These are phyloP conservation scores for Ladona fulva DNA, from an alignment of 1,140 invertebrate species.

Conservation along the genomic window DNA sequence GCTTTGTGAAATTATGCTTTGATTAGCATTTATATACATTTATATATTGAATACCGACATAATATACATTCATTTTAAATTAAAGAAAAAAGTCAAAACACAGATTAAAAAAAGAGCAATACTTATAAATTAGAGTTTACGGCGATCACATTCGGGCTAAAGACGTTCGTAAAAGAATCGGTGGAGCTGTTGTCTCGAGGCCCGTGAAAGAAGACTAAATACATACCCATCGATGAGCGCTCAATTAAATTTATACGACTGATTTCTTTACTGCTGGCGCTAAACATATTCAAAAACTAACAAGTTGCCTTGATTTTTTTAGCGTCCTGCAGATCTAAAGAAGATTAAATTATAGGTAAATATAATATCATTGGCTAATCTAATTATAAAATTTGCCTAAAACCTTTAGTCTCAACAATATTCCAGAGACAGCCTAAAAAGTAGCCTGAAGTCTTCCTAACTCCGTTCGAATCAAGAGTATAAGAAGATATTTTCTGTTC, in stretches of 20 bases:
- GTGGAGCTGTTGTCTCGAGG: not conserved
- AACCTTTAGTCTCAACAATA: not conserved
- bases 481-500: too few species aligned
- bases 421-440: not conserved
- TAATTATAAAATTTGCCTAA: not conserved
- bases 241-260: slow-evolving; percentile 4
- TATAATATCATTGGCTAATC: not conserved
- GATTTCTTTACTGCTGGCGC: not conserved
- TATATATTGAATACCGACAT: slow-evolving; percentile 7
- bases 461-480: not conserved
- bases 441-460: not conserved
- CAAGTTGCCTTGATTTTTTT: not conserved
- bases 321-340: not conserved
- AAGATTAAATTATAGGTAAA: not conserved
- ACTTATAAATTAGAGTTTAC: not conserved
- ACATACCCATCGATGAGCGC: not conserved
- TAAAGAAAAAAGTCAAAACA: slow-evolving; percentile 5
- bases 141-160: not conserved
- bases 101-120: not conserved
- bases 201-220: not conserved
- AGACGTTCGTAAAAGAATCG: not conserved
- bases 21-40: not conserved
- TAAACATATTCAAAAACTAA: not conserved
- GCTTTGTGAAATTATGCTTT: slow-evolving; percentile 10
- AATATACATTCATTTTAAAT: slow-evolving; percentile 2